Evolutionary conservation across 1,140 invertebrate species (phyloP).

Genomic region (Panulirus ornatus): DNA sequence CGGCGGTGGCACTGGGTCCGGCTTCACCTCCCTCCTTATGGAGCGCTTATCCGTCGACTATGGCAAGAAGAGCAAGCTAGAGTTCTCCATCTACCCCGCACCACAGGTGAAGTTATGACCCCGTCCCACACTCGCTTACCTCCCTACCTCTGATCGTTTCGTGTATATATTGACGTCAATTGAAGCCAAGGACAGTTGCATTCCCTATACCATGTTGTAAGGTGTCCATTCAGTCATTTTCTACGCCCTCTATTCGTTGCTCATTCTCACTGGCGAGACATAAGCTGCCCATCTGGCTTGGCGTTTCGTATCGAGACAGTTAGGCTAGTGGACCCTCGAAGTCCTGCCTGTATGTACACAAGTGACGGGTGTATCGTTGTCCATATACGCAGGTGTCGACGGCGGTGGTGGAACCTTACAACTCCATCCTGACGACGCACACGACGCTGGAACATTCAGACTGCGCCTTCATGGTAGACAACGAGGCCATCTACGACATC

Average conservation of each 20-base stretch:
- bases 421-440: conserved; percentile 62
- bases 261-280: too few species aligned
- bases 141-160: too few species aligned
- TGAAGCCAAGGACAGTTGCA: too few species aligned
- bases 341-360: not conserved
- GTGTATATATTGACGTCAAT: too few species aligned
- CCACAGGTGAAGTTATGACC: not conserved
- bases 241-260: too few species aligned
- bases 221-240: too few species aligned
- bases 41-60: not conserved
- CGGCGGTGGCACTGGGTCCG: conserved; percentile 1
- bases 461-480: conserved; percentile 55
- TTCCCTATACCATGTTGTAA: too few species aligned
- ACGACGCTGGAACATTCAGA: conserved; percentile 53
- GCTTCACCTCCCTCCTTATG: not conserved
- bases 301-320: too few species aligned
- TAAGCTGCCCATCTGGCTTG: too few species aligned
- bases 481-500: conserved; percentile 59
- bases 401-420: conserved; percentile 55
- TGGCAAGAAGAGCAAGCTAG: conserved; percentile 36
- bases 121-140: too few species aligned
- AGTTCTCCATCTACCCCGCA: conserved; percentile 15
- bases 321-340: too few species aligned
- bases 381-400: conserved; percentile 44
- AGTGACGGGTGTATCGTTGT: not conserved